These are phyloP conservation scores for Pristionchus mayeri DNA, from an alignment of 2,888 invertebrate species.

Conservation along the genomic window DNA sequence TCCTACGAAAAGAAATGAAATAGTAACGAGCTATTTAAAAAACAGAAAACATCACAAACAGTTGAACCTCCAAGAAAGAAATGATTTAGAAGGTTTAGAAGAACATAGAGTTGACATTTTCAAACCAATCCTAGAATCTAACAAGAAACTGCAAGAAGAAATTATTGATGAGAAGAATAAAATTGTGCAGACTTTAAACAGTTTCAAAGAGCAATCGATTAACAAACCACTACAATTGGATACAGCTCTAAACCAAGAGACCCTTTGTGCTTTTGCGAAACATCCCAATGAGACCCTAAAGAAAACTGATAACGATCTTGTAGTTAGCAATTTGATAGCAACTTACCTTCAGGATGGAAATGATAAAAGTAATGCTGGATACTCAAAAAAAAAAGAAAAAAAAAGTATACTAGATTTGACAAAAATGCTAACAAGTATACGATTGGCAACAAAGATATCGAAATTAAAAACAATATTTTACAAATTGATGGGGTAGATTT, in stretches of 20 bases:
- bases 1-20: constrained; percentile 59
- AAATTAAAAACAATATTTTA: constrained; percentile 58
- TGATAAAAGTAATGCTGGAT: constrained; percentile 63
- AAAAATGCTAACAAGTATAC: constrained; percentile 52
- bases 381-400: too few relatives aligned
- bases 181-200: constrained; percentile 61
- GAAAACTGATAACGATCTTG: constrained; percentile 52
- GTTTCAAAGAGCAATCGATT: constrained; percentile 45
- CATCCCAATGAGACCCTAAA: too few relatives aligned
- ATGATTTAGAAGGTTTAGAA: constrained; percentile 58
- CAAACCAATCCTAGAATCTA: constrained; percentile 64
- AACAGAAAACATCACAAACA: constrained; percentile 58
- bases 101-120: constrained; percentile 61
- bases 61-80: constrained; percentile 55
- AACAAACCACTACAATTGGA: not conserved
- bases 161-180: constrained; percentile 65
- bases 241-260: too few relatives aligned
- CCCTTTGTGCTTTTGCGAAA: too few relatives aligned
- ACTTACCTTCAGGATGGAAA: constrained; percentile 59
- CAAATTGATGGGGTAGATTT: constrained; percentile 54
- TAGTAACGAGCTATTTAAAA: constrained; percentile 55
- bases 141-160: constrained; percentile 62
- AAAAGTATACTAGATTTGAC: constrained; percentile 55
- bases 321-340: constrained; percentile 57
- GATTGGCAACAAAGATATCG: constrained; percentile 61